Evolutionary conservation across 2,113 vertebrate species (phyloP), one percentile per base, ranked within the genome.

Genomic region (Numenius arquata): DNA sequence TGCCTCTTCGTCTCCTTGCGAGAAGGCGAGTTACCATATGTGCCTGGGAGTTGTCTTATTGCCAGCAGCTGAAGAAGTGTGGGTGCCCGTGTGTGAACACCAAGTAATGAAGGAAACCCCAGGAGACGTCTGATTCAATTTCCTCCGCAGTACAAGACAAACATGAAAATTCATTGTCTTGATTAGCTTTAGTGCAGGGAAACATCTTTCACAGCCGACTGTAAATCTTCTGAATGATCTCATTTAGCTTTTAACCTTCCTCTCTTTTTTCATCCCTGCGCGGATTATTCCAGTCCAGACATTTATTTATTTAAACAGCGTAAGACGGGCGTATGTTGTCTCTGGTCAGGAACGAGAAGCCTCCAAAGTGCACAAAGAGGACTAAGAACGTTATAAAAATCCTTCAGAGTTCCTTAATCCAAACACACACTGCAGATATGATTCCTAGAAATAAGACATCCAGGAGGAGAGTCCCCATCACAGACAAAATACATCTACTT

Each of bases 81-180:
- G 89, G 93, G 89, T 96, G 94, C 92, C 92, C 76, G 70, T 4
- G 6, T 91, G 89, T 81, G 92, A 94, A 96, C 92, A 85, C 66
- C 92, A 94, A 94, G 92, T 95, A 94, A 96, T 94, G 93, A 87
- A 41, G 61, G 85, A 94, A 97, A 91, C 95, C 95, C 78, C 95
- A 58, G 77, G 95, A 96, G 96, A 92, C 0, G 2, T 76, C 85
- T 89, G 86, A 95, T 96, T 94, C 94, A 93, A 93, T 96, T 96
- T 94, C 86, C 80, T 92, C 76, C 61, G 61, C 50, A 72, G 70
- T 70, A 87, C 90, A 93, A 92, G 90, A 86, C 86, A 96, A 96
- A 97, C 95, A 95, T 75, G 90, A 96, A 93, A 96, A 96, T 95
- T 97, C 94, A 89, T 96, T 96, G 86, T 95, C 92, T 94, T 96